phyloP scores from a whole-genome alignment of 2,797 vertebrate species.

The Menidia menidia region DNA sequence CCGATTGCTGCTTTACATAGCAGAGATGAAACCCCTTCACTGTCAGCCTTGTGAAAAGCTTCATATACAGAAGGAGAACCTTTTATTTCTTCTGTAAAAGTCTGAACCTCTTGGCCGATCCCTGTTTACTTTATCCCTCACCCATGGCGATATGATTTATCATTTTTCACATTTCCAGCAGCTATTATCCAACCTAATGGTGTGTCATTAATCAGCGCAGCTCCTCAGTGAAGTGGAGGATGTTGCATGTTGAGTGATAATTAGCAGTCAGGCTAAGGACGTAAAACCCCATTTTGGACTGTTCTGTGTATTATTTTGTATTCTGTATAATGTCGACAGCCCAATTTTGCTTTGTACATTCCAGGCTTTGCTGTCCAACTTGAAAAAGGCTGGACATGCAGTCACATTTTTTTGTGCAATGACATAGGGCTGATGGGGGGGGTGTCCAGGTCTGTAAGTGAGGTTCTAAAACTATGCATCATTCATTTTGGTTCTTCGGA shows the following conservation, averaged over 20 bases:
- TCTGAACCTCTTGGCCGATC: conserved; percentile 25
- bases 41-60: conserved; percentile 21
- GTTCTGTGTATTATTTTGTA: conserved; percentile 29
- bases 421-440: conserved; percentile 1
- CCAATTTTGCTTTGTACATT: conserved; percentile 15
- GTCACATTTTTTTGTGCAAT: conserved; percentile 14
- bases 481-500: too few relatives aligned
- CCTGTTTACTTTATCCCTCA: conserved; percentile 24
- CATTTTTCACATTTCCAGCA: conserved; percentile 37
- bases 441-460: too few relatives aligned
- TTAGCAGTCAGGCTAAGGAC: conserved; percentile 22
- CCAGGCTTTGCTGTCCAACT: conserved; percentile 10
- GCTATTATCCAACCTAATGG: conserved; percentile 48
- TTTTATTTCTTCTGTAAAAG: neutral
- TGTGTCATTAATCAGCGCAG: conserved; percentile 47
- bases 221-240: conserved; percentile 29
- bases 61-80: conserved; percentile 22
- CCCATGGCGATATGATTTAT: conserved; percentile 22
- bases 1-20: conserved; percentile 50
- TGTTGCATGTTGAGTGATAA: conserved; percentile 40
- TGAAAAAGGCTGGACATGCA: neutral
- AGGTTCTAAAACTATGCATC: too few relatives aligned
- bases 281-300: conserved; percentile 26
- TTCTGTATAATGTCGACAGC: conserved; percentile 13
- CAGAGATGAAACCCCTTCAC: conserved; percentile 39